Conservation (phyloP, 1,140 invertebrate genomes). For the Ptiloglossa arizonensis region DNA sequence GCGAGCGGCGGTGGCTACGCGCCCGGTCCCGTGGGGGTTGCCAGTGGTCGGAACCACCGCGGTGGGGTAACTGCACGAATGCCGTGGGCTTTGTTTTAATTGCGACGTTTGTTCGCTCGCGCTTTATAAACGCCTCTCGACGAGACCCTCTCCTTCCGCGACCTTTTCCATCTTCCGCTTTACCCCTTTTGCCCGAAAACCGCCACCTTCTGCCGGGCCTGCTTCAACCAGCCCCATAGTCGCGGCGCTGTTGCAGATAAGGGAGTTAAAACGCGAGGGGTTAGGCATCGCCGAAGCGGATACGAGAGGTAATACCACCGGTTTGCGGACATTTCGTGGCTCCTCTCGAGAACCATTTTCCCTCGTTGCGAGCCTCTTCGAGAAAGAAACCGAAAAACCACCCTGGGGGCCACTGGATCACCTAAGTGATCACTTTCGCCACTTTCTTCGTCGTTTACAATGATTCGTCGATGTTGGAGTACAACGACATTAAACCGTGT, state of each 20-base stretch:
- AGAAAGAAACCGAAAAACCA: no score
- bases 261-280: no score
- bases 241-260: constrained; percentile 11
- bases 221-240: not conserved
- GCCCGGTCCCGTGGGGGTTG: constrained; percentile 32
- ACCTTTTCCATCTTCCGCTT: constrained; percentile 30
- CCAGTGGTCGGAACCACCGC: constrained; percentile 36
- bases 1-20: constrained; percentile 29
- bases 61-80: constrained; percentile 54
- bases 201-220: constrained; percentile 14
- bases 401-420: no score
- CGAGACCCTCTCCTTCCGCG: constrained; percentile 12
- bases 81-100: constrained; percentile 70
- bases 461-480: no score
- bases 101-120: constrained; percentile 65
- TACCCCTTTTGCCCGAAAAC: constrained; percentile 4
- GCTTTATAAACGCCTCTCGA: constrained; percentile 53
- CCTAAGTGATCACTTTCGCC: no score
- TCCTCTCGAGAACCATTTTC: not conserved
- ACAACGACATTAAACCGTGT: no score
- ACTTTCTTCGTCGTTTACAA: no score
- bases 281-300: not conserved
- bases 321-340: constrained; percentile 16
- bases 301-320: constrained; percentile 25
- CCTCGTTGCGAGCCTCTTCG: not conserved